phyloP scores from a whole-genome alignment of 2,113 vertebrate species.

The Melanerpes formicivorus region DNA sequence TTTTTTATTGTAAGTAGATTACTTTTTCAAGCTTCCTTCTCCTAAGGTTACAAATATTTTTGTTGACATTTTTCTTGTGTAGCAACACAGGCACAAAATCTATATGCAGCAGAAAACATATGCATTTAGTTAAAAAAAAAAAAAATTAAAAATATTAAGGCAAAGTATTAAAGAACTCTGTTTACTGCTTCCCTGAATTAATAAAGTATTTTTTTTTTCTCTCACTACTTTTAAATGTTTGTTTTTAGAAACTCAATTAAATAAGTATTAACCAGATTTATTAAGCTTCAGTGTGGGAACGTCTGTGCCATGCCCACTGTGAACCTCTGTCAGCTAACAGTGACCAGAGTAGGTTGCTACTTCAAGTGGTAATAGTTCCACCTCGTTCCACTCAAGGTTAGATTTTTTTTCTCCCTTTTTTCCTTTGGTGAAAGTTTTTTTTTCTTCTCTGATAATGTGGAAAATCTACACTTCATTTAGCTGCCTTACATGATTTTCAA shows the following conservation, averaged over 20 bases:
- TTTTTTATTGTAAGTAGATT: neutral
- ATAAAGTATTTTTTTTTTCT: neutral
- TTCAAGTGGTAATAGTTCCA: neutral
- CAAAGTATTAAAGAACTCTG: neutral
- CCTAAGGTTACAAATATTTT: neutral
- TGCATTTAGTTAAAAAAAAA: neutral
- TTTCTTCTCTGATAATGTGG: neutral
- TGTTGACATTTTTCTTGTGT: neutral
- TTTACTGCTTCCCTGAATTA: neutral
- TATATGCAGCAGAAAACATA: neutral
- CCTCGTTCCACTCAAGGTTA: neutral
- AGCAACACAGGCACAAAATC: neutral
- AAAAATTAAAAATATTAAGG: neutral
- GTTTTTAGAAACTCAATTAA: neutral
- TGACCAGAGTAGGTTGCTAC: neutral
- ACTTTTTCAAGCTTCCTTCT: neutral
- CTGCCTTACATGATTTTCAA: neutral
- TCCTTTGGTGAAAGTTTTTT: neutral
- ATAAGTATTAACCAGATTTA: neutral
- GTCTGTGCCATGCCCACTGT: neutral
- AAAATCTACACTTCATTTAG: neutral
- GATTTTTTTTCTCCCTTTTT: neutral
- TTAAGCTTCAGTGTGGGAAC: neutral
- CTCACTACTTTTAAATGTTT: neutral
- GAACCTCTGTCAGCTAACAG: too few relatives aligned